Evolutionary conservation across 2,113 vertebrate genomes (phyloP), one percentile per base, ranked within the genome.

Genomic region (Apodemus sylvaticus): DNA sequence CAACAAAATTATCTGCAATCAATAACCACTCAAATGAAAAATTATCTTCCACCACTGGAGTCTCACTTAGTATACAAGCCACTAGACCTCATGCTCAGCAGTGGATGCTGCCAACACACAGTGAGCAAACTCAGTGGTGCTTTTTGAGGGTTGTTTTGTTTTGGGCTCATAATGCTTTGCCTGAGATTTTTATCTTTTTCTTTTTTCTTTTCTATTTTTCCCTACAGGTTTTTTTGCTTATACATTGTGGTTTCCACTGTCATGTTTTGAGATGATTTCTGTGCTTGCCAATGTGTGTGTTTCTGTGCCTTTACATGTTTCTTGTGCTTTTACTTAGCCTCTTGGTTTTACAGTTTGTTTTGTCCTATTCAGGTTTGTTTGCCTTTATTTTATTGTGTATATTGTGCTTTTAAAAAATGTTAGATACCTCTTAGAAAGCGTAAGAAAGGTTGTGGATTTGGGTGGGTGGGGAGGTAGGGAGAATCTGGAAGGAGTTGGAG

Each of bases 401-500:
- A 36, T 36, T 68, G 31, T 68, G 34, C 12, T 36, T 36, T 58
- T 81, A 20, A 20, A 58, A 73, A 20, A 20, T 3, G 45, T 29
- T 64, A 62, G 58, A 19, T 31, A 64, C 12, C 7, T 45, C 14
- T 85, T 85, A 9, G 62, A 81, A 5, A 24, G 5, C 29, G 4
- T 29, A 11, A 64, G 26, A 64, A 45, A 45, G 39, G 16, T 20
- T 64, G 58, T 64, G 58, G 26, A 31, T 6, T 64, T 62, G 4
- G 4, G 39, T 31, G 0, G 2, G 20, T 83, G 4, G n/a, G 7
- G 22, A 4, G 7, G 22, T 39, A 14, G 13, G 36, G 36, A 62
- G 81, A 19, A 29, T 26, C n/a, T 60, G 11, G 79, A 7, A 82
- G 53, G 13, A 26, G 13, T 9, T 42, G n/a, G 39, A 42, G 24